Evolutionary conservation across 2,888 invertebrate species (phyloP).

Genomic region (Pristionchus entomophagus): DNA sequence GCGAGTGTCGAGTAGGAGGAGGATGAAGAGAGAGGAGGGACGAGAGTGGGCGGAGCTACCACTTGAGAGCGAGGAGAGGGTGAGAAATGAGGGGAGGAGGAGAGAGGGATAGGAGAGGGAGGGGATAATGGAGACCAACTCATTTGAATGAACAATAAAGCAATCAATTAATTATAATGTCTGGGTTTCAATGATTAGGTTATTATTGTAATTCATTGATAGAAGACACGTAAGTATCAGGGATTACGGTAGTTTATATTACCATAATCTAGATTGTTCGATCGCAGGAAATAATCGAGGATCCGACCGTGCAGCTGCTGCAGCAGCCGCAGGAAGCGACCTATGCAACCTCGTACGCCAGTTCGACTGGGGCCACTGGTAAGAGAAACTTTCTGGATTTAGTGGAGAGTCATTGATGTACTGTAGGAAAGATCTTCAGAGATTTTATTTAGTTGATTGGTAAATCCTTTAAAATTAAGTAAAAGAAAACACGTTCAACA

Average conservation of each 20-base stretch:
- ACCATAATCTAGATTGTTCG: too few relatives aligned
- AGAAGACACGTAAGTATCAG: too few relatives aligned
- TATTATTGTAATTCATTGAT: too few relatives aligned
- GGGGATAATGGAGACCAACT: not conserved
- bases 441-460: too few relatives aligned
- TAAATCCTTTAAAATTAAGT: too few relatives aligned
- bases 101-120: not conserved
- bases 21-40: not conserved
- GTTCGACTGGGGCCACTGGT: constrained; percentile 31
- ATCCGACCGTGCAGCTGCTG: not conserved
- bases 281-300: constrained; percentile 25
- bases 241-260: too few relatives aligned
- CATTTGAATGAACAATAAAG: not conserved
- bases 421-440: too few relatives aligned
- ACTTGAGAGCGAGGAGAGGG: constrained; percentile 2
- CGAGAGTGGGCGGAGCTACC: not conserved
- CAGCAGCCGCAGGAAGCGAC: not conserved
- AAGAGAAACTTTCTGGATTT: not conserved
- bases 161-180: not conserved
- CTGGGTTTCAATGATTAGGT: too few relatives aligned
- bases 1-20: not conserved
- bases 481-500: too few relatives aligned
- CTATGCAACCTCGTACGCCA: constrained; percentile 37
- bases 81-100: not conserved
- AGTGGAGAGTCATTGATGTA: not conserved